phyloP scores from a whole-genome alignment of 2,888 invertebrate species.

The Polymixis flavicincta region DNA sequence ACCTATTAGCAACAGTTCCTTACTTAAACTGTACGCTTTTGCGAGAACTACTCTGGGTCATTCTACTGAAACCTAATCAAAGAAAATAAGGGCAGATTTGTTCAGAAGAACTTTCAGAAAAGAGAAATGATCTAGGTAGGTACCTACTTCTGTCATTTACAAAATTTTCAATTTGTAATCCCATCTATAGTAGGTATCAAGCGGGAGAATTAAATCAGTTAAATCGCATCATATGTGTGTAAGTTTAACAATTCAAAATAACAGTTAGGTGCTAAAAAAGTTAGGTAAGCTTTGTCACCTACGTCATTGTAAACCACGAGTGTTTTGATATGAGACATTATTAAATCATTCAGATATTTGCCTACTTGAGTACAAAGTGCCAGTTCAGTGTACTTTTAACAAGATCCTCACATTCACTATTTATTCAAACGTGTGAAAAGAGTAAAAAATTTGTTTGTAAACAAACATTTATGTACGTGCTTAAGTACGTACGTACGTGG shows the following conservation, averaged over 20 bases:
- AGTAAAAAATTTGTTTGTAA: background rate
- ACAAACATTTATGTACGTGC: background rate
- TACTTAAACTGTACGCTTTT: too few species aligned
- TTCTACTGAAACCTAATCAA: too few species aligned
- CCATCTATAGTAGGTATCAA: background rate
- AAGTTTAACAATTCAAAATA: background rate
- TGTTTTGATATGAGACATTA: constrained; percentile 10
- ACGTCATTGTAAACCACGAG: background rate
- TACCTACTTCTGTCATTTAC: background rate
- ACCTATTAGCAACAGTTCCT: too few species aligned
- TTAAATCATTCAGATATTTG: constrained; percentile 2
- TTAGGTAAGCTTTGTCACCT: background rate
- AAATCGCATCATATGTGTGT: background rate
- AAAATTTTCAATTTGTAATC: background rate
- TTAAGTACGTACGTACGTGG: too few species aligned
- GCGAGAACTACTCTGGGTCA: background rate
- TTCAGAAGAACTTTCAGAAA: background rate
- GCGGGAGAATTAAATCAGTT: background rate
- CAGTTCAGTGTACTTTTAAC: constrained; percentile 4
- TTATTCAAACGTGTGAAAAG: background rate
- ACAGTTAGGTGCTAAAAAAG: background rate
- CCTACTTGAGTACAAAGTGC: constrained; percentile 19
- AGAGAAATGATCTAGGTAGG: background rate
- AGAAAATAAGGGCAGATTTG: background rate
- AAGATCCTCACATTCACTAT: background rate